Evolutionary conservation across 2,113 vertebrate genomes (phyloP), one percentile per base, ranked within the genome.

Genomic region (Microtus ochrogaster): DNA sequence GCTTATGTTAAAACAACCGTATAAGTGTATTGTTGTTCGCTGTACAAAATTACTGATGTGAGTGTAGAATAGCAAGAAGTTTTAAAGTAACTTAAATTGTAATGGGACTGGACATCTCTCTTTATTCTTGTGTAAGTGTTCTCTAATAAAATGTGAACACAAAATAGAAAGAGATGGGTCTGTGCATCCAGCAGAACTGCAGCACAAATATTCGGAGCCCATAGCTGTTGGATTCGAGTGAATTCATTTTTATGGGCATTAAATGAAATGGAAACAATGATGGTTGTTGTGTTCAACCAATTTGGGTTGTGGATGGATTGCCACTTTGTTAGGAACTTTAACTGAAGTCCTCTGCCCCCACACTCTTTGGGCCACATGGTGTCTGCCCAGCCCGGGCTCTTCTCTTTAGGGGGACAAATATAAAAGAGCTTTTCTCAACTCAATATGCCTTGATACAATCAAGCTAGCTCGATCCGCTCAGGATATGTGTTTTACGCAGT

Each of bases 181-280:
- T 73, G 58, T 49, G 6, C 76, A 76, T 89, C 72, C 81, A 90
- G 72, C 65, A 73, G 63, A 83, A 88, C 87, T 4, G 47, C 85
- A 72, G n/a, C 65, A 84, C 86, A 85, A 94, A 89, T 96, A 73
- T 79, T 88, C 81, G 47, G 65, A 88, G 92, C 41, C 94, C 47
- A 73, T 52, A 76, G 91, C 72, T 83, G 88, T 63, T 91, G 91
- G 92, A 96, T 92, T 90, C 77, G 66, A 94, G 73, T 44, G 78
- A 86, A 89, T 97, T 94, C 73, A 52, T 84, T 95, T 95, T 95
- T 89, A 94, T 95, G 89, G 89, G 82, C 82, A 91, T 82, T 93
- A 94, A 96, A 96, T 96, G 96, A 95, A 91, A 96, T 63, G 96
- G 95, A 96, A 97, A 93, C 92, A 93, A 39, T 76, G 82, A 74